Percentiles rank a stretch among this genome's conserved stretches.
These are phyloP conservation scores for Drosophila nikananu DNA, from an alignment of 1,140 invertebrate species.

Conservation along the genomic window DNA sequence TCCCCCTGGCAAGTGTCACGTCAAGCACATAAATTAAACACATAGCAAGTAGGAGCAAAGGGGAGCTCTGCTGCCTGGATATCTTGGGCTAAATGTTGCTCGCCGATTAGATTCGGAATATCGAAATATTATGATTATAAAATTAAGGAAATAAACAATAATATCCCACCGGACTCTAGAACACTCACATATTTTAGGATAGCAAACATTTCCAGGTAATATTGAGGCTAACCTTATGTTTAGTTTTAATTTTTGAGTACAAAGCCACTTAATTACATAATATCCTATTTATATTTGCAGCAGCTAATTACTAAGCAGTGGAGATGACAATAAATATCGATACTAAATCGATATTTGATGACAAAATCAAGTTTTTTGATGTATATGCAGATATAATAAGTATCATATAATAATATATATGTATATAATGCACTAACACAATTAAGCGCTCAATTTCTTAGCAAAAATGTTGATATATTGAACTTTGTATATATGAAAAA, in stretches of 20 bases:
- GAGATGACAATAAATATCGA: background rate
- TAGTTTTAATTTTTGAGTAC: background rate
- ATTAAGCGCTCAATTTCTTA: too few species aligned
- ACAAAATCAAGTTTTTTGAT: too few species aligned
- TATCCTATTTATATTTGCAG: too few species aligned
- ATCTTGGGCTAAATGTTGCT: background rate
- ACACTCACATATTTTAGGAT: background rate
- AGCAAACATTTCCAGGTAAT: background rate
- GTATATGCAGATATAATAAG: too few species aligned
- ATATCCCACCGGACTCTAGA: too few species aligned
- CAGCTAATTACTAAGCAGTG: too few species aligned
- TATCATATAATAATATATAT: too few species aligned
- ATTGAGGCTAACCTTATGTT: background rate
- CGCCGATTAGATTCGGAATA: background rate
- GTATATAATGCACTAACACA: too few species aligned
- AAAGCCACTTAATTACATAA: too few species aligned
- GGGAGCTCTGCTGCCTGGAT: slow-evolving; percentile 23
- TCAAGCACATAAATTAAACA: slow-evolving; percentile 79
- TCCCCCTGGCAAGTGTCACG: slow-evolving; percentile 77
- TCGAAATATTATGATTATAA: background rate
- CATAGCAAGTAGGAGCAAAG: slow-evolving; percentile 38
- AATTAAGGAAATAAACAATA: background rate
- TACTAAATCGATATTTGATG: too few species aligned
- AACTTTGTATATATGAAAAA: too few species aligned
- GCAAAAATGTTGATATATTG: too few species aligned